Percentiles rank a stretch among this genome's conserved stretches.
phyloP scores from a whole-genome alignment of 2,797 vertebrate genomes.

The Centropyge bicolor region DNA sequence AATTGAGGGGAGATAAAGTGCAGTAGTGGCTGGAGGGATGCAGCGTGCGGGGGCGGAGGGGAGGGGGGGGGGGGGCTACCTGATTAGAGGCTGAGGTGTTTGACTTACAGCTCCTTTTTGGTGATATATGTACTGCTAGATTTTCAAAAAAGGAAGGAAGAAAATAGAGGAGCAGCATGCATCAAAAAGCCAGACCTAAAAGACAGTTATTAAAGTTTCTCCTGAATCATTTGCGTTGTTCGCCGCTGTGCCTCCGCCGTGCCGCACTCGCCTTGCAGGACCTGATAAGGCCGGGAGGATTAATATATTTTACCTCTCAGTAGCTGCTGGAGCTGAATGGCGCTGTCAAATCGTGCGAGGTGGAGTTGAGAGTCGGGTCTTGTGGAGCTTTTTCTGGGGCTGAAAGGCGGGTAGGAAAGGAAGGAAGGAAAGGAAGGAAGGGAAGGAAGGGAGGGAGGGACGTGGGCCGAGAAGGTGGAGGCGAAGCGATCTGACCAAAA shows the following conservation, averaged over 20 bases:
- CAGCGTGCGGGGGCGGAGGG: slow-evolving; percentile 59
- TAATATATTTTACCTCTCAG: slow-evolving; percentile 51
- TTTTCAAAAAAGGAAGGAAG: slow-evolving; percentile 34
- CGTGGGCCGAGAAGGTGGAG: slow-evolving; percentile 46
- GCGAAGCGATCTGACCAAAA: slow-evolving; percentile 71
- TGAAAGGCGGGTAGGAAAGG: not conserved
- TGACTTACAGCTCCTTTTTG: slow-evolving; percentile 69
- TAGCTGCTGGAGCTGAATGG: slow-evolving; percentile 32
- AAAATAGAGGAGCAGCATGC: slow-evolving; percentile 25
- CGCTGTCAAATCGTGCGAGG: slow-evolving; percentile 38
- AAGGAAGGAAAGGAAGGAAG: slow-evolving; percentile 13
- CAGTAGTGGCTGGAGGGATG: slow-evolving; percentile 76
- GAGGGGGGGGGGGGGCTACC: slow-evolving; percentile 65
- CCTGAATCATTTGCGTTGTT: slow-evolving; percentile 48
- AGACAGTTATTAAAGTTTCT: slow-evolving; percentile 60
- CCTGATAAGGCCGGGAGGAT: slow-evolving; percentile 53
- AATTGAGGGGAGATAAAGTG: slow-evolving; percentile 85
- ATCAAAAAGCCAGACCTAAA: slow-evolving; percentile 39
- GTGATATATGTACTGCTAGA: slow-evolving; percentile 52
- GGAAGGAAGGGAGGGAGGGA: slow-evolving; percentile 20
- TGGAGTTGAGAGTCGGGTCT: slow-evolving; percentile 22
- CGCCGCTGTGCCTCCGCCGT: slow-evolving; percentile 2
- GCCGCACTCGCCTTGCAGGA: slow-evolving; percentile 28
- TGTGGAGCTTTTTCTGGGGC: slow-evolving; percentile 15
- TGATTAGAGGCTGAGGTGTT: slow-evolving; percentile 79